Conservation (phyloP, 2,797 vertebrate genomes). For the Coregonus suidteri region DNA sequence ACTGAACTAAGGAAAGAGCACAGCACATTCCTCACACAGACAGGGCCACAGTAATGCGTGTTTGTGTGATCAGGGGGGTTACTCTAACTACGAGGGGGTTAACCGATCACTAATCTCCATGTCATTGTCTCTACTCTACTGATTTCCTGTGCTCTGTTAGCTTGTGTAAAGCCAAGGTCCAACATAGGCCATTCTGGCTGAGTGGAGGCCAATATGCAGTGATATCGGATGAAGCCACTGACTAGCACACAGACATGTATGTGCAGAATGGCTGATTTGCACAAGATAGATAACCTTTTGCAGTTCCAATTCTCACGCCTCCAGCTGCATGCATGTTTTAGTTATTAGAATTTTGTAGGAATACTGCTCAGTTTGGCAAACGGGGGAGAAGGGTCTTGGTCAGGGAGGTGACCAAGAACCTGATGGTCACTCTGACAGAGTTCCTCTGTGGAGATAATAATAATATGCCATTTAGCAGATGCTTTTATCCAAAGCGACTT, state of each 20-base stretch:
- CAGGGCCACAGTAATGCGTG: not conserved
- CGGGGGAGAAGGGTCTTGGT: too few species aligned
- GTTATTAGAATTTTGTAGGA: slow-evolving; percentile 40
- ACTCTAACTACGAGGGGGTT: not conserved
- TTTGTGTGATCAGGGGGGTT: slow-evolving; percentile 8
- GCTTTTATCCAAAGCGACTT: too few species aligned
- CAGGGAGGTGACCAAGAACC: too few species aligned
- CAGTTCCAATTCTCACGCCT: slow-evolving; percentile 34
- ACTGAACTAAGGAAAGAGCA: slow-evolving; percentile 4
- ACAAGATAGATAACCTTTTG: slow-evolving; percentile 65
- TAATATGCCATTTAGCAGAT: too few species aligned
- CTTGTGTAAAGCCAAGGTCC: slow-evolving; percentile 60
- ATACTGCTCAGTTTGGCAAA: not conserved
- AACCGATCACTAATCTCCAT: slow-evolving; percentile 65
- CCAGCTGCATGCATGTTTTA: slow-evolving; percentile 32
- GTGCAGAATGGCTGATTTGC: slow-evolving; percentile 62
- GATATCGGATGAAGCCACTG: slow-evolving; percentile 52
- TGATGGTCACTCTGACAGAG: too few species aligned
- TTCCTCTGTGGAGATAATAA: too few species aligned
- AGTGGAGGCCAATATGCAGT: slow-evolving; percentile 61
- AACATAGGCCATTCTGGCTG: slow-evolving; percentile 48
- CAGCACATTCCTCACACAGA: slow-evolving; percentile 5
- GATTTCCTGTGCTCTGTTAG: slow-evolving; percentile 68
- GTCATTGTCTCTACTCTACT: slow-evolving; percentile 69
- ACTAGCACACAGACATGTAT: slow-evolving; percentile 63